Percentiles rank a stretch among this genome's conserved stretches.
Conservation (phyloP, 2,888 invertebrate genomes). For the Pseudoips prasinana region DNA sequence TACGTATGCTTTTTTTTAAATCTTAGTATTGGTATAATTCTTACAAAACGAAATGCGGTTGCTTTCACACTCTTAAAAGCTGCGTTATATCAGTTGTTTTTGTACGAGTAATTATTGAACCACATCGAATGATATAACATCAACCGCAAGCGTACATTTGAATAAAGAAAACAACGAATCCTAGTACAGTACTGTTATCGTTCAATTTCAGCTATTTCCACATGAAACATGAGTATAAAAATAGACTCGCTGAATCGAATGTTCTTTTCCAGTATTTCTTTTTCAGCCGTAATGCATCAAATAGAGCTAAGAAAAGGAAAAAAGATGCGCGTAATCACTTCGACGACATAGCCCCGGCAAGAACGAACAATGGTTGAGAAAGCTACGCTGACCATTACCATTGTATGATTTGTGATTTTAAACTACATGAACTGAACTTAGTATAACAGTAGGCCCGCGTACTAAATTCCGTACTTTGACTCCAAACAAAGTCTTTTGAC, state of each 20-base stretch:
- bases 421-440: conserved; percentile 7
- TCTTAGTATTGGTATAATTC: too few species aligned
- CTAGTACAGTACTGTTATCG: neutral
- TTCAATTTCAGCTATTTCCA: conserved; percentile 7
- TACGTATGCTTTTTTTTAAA: too few species aligned
- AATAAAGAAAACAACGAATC: conserved; percentile 2
- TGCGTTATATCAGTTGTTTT: too few species aligned
- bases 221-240: conserved; percentile 8
- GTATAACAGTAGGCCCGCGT: too few species aligned
- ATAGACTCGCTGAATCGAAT: conserved; percentile 19
- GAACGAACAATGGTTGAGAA: conserved; percentile 51
- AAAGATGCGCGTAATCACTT: conserved; percentile 45
- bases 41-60: too few species aligned
- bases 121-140: neutral
- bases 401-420: conserved; percentile 23
- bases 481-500: too few species aligned
- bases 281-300: conserved; percentile 26
- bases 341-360: conserved; percentile 38
- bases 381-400: conserved; percentile 42
- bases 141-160: neutral
- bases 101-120: neutral
- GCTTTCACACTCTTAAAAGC: too few species aligned
- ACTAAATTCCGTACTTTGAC: too few species aligned
- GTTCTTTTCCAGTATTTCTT: conserved; percentile 19
- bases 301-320: conserved; percentile 35